Evolutionary conservation across 92 coral and sea anemone species (phyloP), one percentile per base, ranked within the genome.

Genomic region (Bergia puertoricense): DNA sequence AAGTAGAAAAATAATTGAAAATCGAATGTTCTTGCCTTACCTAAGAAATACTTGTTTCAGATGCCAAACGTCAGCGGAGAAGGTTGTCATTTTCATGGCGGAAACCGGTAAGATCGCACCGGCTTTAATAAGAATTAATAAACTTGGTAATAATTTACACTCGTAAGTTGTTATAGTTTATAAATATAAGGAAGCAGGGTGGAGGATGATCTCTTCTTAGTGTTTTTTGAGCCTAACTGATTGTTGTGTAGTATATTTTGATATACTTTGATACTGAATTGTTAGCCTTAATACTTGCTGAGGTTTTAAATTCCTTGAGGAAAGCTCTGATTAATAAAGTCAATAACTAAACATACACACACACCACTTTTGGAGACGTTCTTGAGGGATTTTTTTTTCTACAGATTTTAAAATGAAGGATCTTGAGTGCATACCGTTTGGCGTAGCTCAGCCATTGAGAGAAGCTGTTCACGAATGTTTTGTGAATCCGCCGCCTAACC

Each of bases 381-480:
- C 15, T 16, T 10, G 5, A 20, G 7, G 46, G 37, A 6, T 41
- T 3, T 42, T 67, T 67, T 82, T 43, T 10, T 75, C 44, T 18
- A 0, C 86, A 94, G 99, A 92, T 65, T 91, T 96, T 71, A 95
- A 98, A 48, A 82, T 88, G 39, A 92, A 88, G 65, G 99, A 96
- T 81, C 85, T 96, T 82, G 99, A 96, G 72, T 85, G 98, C 38
- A 82, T 96, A 74, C 99, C 99, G n/a, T 93, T 92, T 87, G 99
- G 99, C 77, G 94, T 95, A 18, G 92, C 93, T 48, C 54, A 90
- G 46, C 99, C 98, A 13, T 45, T 96, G 56, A 92, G 94, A 84
- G 98, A 96, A 89, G 98, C 99, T 38, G 90, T 96, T 82, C 98
- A 96, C 78, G 93, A 92, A 65, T 93, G 97, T 77, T 92, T 94